A percentile compares a stretch with the other conserved stretches of the same genome.
phyloP scores from a whole-genome alignment of 2,797 vertebrate species.

The Liparis tanakae region DNA sequence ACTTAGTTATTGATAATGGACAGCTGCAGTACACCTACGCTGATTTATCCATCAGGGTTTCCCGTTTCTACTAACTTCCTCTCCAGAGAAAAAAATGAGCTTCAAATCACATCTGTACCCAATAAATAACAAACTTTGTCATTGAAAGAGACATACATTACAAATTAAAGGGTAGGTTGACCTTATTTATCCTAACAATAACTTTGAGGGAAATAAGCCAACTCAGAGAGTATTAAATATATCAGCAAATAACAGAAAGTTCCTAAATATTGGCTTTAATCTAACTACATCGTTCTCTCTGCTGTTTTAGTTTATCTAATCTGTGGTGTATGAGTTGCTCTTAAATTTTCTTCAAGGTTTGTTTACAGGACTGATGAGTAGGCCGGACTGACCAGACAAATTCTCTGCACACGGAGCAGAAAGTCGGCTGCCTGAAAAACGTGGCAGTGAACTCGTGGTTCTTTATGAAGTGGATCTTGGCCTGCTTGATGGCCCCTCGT shows the following conservation, averaged over 20 bases:
- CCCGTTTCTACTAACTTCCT: slow-evolving; percentile 13
- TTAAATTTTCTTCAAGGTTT: neutral
- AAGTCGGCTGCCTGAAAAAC: slow-evolving; percentile 97
- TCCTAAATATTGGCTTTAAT: slow-evolving; percentile 10
- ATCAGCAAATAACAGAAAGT: slow-evolving; percentile 11
- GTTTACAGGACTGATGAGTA: slow-evolving; percentile 13
- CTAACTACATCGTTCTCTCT: neutral
- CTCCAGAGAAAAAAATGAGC: slow-evolving; percentile 4
- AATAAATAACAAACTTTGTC: neutral
- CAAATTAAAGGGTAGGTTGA: neutral
- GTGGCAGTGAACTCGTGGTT: slow-evolving; percentile 98
- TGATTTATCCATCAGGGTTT: slow-evolving; percentile 16
- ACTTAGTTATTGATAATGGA: slow-evolving; percentile 10
- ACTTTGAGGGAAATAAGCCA: neutral
- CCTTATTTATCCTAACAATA: neutral
- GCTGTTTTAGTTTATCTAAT: slow-evolving; percentile 19
- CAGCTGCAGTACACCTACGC: neutral
- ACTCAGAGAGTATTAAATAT: neutral
- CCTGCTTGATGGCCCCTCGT: slow-evolving; percentile 97
- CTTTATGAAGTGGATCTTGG: slow-evolving; percentile 98
- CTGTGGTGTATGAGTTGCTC: slow-evolving; percentile 1
- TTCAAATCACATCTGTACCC: slow-evolving; percentile 11
- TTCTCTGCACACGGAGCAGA: slow-evolving; percentile 98
- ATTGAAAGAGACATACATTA: neutral
- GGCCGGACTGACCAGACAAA: slow-evolving; percentile 93